phyloP scores from a whole-genome alignment of 2,888 invertebrate species.

The Apamea sordens region DNA sequence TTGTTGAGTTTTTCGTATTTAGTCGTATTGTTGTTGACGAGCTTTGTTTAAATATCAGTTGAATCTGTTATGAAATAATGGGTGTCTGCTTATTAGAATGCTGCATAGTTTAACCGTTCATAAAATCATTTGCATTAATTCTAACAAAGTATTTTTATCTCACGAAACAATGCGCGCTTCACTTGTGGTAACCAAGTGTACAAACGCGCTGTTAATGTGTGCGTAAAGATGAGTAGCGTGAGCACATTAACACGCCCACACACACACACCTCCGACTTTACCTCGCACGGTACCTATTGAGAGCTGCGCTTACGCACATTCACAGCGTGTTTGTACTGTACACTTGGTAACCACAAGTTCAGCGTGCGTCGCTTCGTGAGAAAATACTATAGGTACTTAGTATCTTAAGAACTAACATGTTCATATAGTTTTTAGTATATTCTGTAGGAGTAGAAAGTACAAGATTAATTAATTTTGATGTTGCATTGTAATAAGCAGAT shows the following conservation, averaged over 20 bases:
- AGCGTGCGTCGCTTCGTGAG: not conserved
- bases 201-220: not conserved
- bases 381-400: constrained; percentile 7
- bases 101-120: constrained; percentile 15
- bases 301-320: too few relatives aligned
- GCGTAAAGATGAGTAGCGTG: not conserved
- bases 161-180: not conserved
- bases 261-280: not conserved
- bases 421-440: constrained; percentile 52
- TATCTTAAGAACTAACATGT: constrained; percentile 29
- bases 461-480: constrained; percentile 35
- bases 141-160: not conserved
- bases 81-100: constrained; percentile 46
- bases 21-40: constrained; percentile 60
- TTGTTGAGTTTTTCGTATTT: constrained; percentile 60
- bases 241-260: not conserved
- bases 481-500: constrained; percentile 46
- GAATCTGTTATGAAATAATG: constrained; percentile 52
- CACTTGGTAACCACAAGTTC: too few relatives aligned
- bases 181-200: not conserved
- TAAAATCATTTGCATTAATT: constrained; percentile 31
- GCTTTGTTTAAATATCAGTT: constrained; percentile 57
- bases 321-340: too few relatives aligned
- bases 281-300: not conserved
- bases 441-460: constrained; percentile 47